These are phyloP conservation scores for Erebia palarica DNA, from an alignment of 2,888 invertebrate species.

Conservation along the genomic window DNA sequence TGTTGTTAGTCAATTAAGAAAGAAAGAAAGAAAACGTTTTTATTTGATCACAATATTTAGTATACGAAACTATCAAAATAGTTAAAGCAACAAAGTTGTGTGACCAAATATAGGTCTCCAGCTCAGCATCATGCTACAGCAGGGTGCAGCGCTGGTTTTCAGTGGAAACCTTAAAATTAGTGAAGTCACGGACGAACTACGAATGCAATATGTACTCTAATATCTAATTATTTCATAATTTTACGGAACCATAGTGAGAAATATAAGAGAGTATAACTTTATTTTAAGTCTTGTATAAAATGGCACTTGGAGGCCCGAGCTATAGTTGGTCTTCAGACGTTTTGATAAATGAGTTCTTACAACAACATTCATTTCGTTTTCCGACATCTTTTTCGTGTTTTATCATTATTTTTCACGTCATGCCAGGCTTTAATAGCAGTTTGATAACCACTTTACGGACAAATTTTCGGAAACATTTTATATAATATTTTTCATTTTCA, in stretches of 20 bases:
- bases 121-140: too few relatives aligned
- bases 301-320: constrained; percentile 39
- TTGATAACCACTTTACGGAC: constrained; percentile 6
- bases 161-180: too few relatives aligned
- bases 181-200: too few relatives aligned
- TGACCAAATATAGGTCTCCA: too few relatives aligned
- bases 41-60: too few relatives aligned
- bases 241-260: constrained; percentile 40
- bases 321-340: constrained; percentile 55
- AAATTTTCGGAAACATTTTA: not conserved
- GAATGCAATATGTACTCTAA: too few relatives aligned
- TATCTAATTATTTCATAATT: too few relatives aligned
- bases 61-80: too few relatives aligned
- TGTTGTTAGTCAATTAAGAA: not conserved
- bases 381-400: constrained; percentile 57
- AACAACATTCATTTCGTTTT: constrained; percentile 67
- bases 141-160: too few relatives aligned
- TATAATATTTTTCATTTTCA: not conserved
- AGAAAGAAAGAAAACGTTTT: too few relatives aligned
- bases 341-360: constrained; percentile 76
- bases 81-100: too few relatives aligned
- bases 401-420: constrained; percentile 66
- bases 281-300: constrained; percentile 54
- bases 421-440: constrained; percentile 40
- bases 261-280: constrained; percentile 41